Conservation (phyloP, 2,797 vertebrate species). For the Chloroceryle inda region DNA sequence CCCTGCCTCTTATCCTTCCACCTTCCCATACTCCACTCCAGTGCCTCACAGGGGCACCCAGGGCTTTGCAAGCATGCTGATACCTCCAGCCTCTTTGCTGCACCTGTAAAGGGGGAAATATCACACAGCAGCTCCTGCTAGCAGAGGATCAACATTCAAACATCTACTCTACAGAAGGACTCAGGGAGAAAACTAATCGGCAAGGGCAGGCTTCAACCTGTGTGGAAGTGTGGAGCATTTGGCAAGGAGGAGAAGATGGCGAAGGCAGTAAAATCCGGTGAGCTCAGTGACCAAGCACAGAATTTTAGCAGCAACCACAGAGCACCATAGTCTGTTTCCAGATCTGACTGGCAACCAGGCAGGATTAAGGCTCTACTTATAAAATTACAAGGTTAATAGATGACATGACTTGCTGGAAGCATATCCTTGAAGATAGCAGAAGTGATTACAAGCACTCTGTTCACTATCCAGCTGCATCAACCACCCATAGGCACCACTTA, state of each 20-base stretch:
- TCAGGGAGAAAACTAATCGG: background rate
- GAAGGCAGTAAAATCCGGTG: background rate
- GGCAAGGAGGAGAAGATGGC: background rate
- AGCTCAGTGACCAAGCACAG: background rate
- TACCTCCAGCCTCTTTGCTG: background rate
- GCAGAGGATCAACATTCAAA: background rate
- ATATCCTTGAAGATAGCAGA: constrained; percentile 22
- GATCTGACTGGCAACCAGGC: background rate
- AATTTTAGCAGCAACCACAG: background rate
- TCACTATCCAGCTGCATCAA: constrained; percentile 21
- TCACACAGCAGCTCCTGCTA: background rate
- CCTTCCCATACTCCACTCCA: background rate
- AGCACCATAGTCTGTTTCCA: background rate
- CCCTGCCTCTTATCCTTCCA: background rate
- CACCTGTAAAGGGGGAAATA: background rate
- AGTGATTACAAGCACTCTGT: constrained; percentile 29
- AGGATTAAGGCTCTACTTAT: constrained; percentile 13
- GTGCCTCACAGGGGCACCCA: background rate
- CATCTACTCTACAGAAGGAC: background rate
- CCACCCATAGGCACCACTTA: background rate
- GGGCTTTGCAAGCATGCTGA: background rate
- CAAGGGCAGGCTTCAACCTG: background rate
- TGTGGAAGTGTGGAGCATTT: background rate
- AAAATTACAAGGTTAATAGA: constrained; percentile 51
- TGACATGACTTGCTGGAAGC: constrained; percentile 35